These are phyloP conservation scores for Luidia sarsii DNA, from an alignment of 53 echinoderm and acorn worm species.

Conservation along the genomic window DNA sequence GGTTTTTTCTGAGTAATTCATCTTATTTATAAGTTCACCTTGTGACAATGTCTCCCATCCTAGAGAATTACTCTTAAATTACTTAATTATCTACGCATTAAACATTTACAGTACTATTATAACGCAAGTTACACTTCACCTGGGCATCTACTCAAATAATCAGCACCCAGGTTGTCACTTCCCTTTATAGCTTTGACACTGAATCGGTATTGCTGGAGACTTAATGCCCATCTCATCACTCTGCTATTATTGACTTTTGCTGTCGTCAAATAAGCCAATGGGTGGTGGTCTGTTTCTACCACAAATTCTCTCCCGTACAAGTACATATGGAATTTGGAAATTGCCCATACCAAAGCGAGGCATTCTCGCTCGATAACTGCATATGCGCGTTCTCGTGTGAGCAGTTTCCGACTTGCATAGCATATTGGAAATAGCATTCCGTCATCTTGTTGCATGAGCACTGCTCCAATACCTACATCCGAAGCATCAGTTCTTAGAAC, in stretches of 20 bases:
- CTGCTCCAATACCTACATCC: neutral
- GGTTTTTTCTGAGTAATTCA: no score
- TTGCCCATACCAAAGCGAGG: conserved; percentile 34
- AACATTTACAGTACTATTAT: no score
- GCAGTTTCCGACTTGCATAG: conserved; percentile 43
- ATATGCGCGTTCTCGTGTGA: conserved; percentile 7
- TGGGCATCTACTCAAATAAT: conserved; percentile 39
- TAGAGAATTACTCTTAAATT: no score
- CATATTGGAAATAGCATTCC: neutral
- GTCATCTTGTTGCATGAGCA: neutral
- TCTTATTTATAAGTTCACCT: no score
- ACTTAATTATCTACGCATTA: no score
- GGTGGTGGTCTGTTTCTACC: conserved; percentile 45
- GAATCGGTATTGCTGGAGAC: conserved; percentile 34
- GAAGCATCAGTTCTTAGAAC: conserved; percentile 36
- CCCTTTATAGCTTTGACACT: conserved; percentile 31
- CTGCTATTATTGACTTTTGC: conserved; percentile 12
- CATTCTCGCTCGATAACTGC: conserved; percentile 49
- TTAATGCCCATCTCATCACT: conserved; percentile 43
- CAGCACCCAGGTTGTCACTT: conserved; percentile 33
- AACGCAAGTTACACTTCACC: no score
- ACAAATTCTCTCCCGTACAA: conserved; percentile 20
- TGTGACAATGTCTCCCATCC: no score
- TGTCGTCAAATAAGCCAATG: conserved; percentile 4
- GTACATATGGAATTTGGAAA: conserved; percentile 22